Base-by-base conservation (phyloP, 2,888 invertebrate genomes). In the Clostera curtula region DNA sequence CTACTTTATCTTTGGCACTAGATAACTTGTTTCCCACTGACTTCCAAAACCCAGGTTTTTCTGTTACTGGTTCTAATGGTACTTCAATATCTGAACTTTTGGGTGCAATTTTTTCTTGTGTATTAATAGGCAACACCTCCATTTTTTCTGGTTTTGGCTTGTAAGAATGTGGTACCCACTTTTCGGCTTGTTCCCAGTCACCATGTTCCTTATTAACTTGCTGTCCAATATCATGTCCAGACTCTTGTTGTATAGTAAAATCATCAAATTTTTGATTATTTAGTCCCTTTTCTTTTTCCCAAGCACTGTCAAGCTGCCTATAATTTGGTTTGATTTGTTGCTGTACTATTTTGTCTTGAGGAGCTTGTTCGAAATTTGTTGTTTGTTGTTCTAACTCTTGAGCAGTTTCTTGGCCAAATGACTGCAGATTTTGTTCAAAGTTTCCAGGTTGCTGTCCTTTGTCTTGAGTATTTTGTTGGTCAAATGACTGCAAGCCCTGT, bases 31-130 rank as follows among this genome's bases (percentile, higher is more conserved):
- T 70, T 28, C 86, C 84, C 31, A 88, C 47, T 51, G 71, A 77
- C 31, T 66, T 68, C 88, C 88, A 89, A 54, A 89, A 86, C 10
- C 87, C 82, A 23, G 79, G 58, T 26, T 77, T 65, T 49, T 72
- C 67, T 36, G 68, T 64, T n/a, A 40, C 39, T 30, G 46, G 20
- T 38, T 57, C 61, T 42, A 41, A 33, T 36, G 67, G 43, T 30
- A 54, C 1, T 7, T 11, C n/a, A 11, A 12, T 12, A 14, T 22
- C 16, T 20, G 28, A 6, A 28, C 11, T 17, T 29, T 11, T 27
- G 19, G 9, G 10, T 30, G 28, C 9, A 14, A 18, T 25, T n/a
- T 25, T 29, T n/a, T 37, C 26, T 32, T 27, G 19, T 21, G 25
- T 8, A 11, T 16, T 5, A 17, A 32, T n/a, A 1, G 27, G 14